phyloP scores from a whole-genome alignment of 2,797 vertebrate species.

The Mormyrus proboscirostris region DNA sequence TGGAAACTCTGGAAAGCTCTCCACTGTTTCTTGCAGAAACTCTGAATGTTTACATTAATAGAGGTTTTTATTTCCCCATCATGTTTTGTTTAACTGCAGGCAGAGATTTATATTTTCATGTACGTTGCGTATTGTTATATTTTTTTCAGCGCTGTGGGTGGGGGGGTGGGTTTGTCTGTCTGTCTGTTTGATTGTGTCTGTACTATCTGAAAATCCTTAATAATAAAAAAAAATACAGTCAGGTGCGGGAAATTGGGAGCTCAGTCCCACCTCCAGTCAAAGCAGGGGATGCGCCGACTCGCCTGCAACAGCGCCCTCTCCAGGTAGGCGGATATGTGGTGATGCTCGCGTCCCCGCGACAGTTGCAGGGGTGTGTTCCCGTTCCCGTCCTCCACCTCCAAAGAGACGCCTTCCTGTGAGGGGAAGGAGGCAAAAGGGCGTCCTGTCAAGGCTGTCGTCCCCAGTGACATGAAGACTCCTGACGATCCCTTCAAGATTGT shows the following conservation, averaged over 20 bases:
- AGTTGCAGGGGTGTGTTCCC: conserved; percentile 34
- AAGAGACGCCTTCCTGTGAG: conserved; percentile 27
- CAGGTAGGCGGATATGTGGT: conserved; percentile 30
- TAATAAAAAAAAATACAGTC: background rate
- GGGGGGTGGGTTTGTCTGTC: too few species aligned
- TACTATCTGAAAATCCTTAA: too few species aligned
- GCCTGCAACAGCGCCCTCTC: conserved; percentile 20
- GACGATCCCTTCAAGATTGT: background rate
- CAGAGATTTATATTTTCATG: too few species aligned
- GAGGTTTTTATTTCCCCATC: too few species aligned
- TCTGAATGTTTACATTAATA: too few species aligned
- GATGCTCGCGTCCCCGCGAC: conserved; percentile 22
- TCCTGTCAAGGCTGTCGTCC: background rate
- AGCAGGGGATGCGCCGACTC: conserved; percentile 19
- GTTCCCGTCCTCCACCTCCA: conserved; percentile 33
- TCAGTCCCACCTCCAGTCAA: conserved; percentile 36
- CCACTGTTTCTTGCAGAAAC: too few species aligned
- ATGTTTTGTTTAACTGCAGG: too few species aligned
- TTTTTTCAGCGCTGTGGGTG: too few species aligned
- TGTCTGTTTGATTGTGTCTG: too few species aligned
- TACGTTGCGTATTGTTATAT: too few species aligned
- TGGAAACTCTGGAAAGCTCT: too few species aligned
- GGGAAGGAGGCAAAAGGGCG: background rate
- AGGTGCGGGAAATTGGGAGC: background rate
- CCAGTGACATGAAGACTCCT: background rate